Evolutionary conservation across 2,888 invertebrate species (phyloP).

Genomic region (Himalopsyche kuldschensis): DNA sequence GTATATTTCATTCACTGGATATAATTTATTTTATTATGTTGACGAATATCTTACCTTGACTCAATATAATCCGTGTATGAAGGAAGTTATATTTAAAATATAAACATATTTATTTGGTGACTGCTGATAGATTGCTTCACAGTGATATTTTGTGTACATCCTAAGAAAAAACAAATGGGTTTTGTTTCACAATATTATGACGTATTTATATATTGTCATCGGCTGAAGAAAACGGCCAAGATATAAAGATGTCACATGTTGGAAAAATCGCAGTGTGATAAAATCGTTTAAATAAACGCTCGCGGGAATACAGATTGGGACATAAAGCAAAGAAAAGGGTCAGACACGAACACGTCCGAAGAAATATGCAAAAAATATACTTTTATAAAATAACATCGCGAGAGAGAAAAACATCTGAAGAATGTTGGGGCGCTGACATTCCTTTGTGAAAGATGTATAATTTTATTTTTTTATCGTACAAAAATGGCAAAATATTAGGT

Average conservation of each 20-base stretch:
- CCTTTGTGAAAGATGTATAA: background rate
- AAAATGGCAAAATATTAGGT: background rate
- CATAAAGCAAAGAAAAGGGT: constrained; percentile 4
- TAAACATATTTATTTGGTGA: too few species aligned
- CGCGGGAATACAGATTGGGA: background rate
- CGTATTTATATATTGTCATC: background rate
- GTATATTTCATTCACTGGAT: too few species aligned
- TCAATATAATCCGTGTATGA: too few species aligned
- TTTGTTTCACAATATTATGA: background rate
- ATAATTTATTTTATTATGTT: too few species aligned
- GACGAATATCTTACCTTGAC: too few species aligned
- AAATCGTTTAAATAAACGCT: background rate
- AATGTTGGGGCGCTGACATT: background rate
- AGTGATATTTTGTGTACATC: too few species aligned
- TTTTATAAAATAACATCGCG: background rate
- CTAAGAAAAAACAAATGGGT: background rate
- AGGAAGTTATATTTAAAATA: too few species aligned
- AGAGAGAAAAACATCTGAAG: background rate
- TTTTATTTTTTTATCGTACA: background rate
- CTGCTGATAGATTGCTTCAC: too few species aligned
- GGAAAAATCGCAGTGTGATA: background rate
- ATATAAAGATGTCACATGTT: background rate
- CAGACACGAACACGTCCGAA: background rate
- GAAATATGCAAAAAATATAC: background rate
- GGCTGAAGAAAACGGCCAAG: background rate